phyloP scores from a whole-genome alignment of 2,888 invertebrate species.

The Pyrrhosoma nymphula region DNA sequence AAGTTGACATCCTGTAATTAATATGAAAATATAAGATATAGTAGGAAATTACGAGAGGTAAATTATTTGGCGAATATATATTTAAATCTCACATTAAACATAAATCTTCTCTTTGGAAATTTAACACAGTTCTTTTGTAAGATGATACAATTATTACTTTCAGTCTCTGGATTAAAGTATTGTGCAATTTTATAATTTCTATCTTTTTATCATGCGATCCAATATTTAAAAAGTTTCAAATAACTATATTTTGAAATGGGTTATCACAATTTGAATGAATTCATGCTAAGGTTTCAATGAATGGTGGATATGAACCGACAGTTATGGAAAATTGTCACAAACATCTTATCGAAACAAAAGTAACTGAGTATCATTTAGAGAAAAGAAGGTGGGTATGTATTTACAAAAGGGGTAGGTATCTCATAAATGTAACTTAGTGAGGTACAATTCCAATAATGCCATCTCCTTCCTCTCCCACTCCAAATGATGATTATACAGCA shows the following conservation, averaged over 20 bases:
- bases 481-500: conserved; percentile 43
- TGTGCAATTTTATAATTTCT: not conserved
- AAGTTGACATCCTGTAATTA: conserved; percentile 50
- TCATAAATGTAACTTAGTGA: conserved; percentile 66
- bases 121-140: not conserved
- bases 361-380: conserved; percentile 39
- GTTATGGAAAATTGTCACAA: conserved; percentile 36
- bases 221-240: not conserved
- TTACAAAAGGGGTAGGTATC: conserved; percentile 54
- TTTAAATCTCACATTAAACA: conserved; percentile 54
- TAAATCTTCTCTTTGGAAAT: conserved; percentile 21
- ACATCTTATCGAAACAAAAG: conserved; percentile 51
- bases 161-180: conserved; percentile 10
- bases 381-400: conserved; percentile 47
- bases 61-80: conserved; percentile 56
- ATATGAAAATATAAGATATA: conserved; percentile 67
- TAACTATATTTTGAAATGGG: not conserved
- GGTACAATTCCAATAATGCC: conserved; percentile 61
- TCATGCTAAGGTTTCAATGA: not conserved
- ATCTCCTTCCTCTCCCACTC: conserved; percentile 47
- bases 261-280: conserved; percentile 42
- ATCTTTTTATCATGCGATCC: not conserved
- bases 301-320: conserved; percentile 34
- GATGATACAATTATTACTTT: not conserved
- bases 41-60: conserved; percentile 56